Evolutionary conservation across 2,797 vertebrate species (phyloP).

Genomic region (Eupleurogrammus muticus): DNA sequence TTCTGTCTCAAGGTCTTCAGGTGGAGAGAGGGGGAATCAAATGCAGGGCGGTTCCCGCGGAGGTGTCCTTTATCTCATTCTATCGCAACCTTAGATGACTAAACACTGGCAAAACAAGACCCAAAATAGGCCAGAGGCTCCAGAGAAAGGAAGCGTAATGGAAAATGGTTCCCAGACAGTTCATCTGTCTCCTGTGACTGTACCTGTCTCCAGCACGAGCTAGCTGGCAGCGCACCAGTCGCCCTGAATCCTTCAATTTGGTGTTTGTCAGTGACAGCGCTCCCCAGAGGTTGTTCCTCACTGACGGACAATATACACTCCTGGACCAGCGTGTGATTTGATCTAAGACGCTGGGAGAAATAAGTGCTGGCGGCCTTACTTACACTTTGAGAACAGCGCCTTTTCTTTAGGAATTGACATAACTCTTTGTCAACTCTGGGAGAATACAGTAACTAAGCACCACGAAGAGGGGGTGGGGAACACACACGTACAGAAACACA

Average conservation of each 20-base stretch:
- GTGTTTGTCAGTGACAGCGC: constrained; percentile 67
- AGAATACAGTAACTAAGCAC: constrained; percentile 47
- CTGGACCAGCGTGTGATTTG: constrained; percentile 74
- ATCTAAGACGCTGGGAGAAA: constrained; percentile 57
- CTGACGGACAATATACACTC: constrained; percentile 76
- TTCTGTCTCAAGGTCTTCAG: constrained; percentile 28
- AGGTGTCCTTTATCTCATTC: constrained; percentile 43
- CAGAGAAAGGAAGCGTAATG: constrained; percentile 44
- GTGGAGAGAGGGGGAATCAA: constrained; percentile 26
- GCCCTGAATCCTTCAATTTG: constrained; percentile 72
- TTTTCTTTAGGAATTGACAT: constrained; percentile 41
- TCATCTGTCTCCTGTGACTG: constrained; percentile 56
- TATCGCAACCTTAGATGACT: constrained; percentile 63
- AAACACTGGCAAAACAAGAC: constrained; percentile 61
- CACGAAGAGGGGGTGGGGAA: constrained; percentile 1
- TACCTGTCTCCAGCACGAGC: constrained; percentile 57
- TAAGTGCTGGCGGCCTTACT: constrained; percentile 50
- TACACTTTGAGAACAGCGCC: constrained; percentile 60
- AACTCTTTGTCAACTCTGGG: constrained; percentile 45
- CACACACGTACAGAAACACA: constrained; percentile 4
- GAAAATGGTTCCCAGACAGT: constrained; percentile 56
- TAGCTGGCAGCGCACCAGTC: constrained; percentile 56
- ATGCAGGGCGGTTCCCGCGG: constrained; percentile 24
- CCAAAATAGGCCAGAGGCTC: constrained; percentile 61
- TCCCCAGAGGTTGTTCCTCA: constrained; percentile 68